Conservation (phyloP, 2,797 vertebrate species). For the Enteromius thamalakanensis region DNA sequence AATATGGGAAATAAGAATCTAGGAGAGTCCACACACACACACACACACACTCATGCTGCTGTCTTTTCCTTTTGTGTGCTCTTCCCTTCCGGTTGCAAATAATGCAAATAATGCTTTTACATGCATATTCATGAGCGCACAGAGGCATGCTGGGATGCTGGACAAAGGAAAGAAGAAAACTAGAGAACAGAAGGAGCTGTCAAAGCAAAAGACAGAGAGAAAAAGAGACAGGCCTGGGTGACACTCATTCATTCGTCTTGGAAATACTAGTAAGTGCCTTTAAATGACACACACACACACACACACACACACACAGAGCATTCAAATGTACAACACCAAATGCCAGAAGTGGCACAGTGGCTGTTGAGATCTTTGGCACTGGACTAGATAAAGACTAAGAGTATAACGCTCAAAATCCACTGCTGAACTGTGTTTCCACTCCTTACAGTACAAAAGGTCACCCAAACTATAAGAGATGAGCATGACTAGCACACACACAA, state of each 20-base stretch:
- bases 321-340: constrained; percentile 12
- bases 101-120: constrained; percentile 56
- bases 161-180: constrained; percentile 47
- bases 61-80: constrained; percentile 36
- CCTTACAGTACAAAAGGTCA: constrained; percentile 15
- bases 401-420: neutral
- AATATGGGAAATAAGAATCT: neutral
- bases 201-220: constrained; percentile 25
- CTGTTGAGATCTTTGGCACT: neutral
- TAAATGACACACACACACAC: constrained; percentile 24
- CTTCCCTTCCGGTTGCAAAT: constrained; percentile 47
- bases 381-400: neutral
- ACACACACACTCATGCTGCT: neutral
- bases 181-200: constrained; percentile 44
- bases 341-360: constrained; percentile 2
- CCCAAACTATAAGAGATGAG: neutral
- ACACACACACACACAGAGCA: neutral
- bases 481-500: neutral
- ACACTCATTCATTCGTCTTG: constrained; percentile 47
- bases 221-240: constrained; percentile 25
- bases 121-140: constrained; percentile 56
- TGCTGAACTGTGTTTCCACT: neutral
- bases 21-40: neutral
- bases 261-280: constrained; percentile 28
- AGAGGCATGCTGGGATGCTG: constrained; percentile 51